Percentiles rank a stretch among this genome's conserved stretches.
phyloP scores from a whole-genome alignment of 2,888 invertebrate genomes.

The Callyntrura sp. region DNA sequence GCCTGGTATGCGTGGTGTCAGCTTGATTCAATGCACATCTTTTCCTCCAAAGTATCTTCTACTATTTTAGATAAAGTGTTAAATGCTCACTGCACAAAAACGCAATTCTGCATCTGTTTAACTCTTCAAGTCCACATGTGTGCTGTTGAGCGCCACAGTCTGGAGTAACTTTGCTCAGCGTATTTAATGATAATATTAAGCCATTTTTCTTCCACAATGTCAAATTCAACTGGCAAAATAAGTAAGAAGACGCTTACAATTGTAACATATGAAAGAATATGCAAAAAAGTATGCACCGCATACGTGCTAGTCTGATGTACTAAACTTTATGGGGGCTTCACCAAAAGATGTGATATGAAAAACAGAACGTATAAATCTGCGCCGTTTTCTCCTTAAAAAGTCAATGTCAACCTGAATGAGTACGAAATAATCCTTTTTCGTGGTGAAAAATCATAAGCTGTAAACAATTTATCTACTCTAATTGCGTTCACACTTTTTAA shows the following conservation, averaged over 20 bases:
- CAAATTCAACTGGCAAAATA: neutral
- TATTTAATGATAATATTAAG: neutral
- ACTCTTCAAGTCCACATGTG: neutral
- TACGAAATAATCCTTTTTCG: neutral
- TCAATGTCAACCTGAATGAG: constrained; percentile 30
- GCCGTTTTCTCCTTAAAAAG: constrained; percentile 47
- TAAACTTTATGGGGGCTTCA: neutral
- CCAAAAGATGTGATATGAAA: constrained; percentile 22
- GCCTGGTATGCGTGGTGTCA: neutral
- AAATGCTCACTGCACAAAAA: neutral
- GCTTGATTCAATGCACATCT: constrained; percentile 18
- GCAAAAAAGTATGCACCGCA: too few species aligned
- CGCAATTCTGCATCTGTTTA: neutral
- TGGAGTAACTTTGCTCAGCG: neutral
- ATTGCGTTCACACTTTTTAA: constrained; percentile 10
- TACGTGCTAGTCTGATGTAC: too few species aligned
- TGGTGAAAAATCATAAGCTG: constrained; percentile 1
- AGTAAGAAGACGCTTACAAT: too few species aligned
- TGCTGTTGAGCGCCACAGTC: too few species aligned
- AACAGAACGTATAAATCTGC: constrained; percentile 30
- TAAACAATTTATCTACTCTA: constrained; percentile 48
- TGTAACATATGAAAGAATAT: too few species aligned
- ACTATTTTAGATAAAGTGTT: constrained; percentile 18
- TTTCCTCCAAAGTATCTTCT: neutral
- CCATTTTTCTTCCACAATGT: constrained; percentile 23